A percentile compares a stretch with the other conserved stretches of the same genome.
Evolutionary conservation across 2,113 vertebrate genomes (phyloP).

Genomic region (Lagopus leucura): DNA sequence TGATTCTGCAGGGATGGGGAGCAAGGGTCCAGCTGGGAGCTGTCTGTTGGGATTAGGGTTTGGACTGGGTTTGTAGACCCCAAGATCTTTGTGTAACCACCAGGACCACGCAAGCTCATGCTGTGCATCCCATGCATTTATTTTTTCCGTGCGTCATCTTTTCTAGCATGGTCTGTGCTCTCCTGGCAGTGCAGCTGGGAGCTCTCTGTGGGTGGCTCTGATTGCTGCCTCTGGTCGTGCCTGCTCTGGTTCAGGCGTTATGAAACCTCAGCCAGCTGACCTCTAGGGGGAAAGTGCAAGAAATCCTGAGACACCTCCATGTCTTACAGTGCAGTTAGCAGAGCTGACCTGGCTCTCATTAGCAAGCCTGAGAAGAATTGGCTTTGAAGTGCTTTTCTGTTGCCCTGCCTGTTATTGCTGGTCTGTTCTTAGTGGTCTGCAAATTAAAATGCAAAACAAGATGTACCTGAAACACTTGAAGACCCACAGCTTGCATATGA

Average conservation of each 20-base stretch:
- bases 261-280: not conserved
- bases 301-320: not conserved
- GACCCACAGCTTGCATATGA: not conserved
- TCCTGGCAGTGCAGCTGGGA: rapidly evolving
- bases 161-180: rapidly evolving
- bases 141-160: too few species aligned
- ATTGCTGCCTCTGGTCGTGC: not conserved
- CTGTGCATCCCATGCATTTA: rapidly evolving
- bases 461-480: not conserved
- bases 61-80: not conserved
- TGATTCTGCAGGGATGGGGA: not conserved
- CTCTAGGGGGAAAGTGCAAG: too few species aligned
- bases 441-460: not conserved
- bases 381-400: not conserved
- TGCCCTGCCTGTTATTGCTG: not conserved
- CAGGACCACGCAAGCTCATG: rapidly evolving
- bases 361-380: not conserved
- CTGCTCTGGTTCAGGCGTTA: not conserved
- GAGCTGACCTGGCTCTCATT: not conserved
- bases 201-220: not conserved
- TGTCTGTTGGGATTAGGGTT: not conserved
- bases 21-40: not conserved
- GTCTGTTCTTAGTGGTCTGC: not conserved
- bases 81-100: not conserved
- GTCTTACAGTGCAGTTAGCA: rapidly evolving